Evolutionary conservation across 2,888 invertebrate species (phyloP).

Genomic region (Nomada hirtipes): DNA sequence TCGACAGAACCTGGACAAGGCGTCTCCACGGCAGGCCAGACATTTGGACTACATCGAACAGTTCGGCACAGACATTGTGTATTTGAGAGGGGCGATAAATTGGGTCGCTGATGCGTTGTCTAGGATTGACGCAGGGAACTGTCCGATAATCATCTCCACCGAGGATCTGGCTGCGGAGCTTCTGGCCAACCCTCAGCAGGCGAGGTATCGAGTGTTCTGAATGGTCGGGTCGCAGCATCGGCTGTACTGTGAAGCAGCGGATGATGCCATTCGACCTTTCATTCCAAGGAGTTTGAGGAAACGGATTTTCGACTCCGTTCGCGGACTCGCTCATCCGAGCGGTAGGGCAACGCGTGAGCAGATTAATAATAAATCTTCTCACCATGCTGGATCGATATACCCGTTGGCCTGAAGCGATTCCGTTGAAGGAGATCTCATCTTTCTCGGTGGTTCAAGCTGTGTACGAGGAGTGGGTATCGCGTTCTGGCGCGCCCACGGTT

Average conservation of each 20-base stretch:
- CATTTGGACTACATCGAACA: not conserved
- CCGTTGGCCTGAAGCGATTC: no score
- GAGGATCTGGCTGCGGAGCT: not conserved
- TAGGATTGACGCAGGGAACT: not conserved
- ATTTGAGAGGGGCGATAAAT: not conserved
- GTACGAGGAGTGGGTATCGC: not conserved
- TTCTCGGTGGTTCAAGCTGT: no score
- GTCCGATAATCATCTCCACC: not conserved
- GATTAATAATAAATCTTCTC: not conserved
- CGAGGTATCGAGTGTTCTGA: no score
- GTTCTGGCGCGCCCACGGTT: not conserved
- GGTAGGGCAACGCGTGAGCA: not conserved
- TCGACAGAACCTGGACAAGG: not conserved
- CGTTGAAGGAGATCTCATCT: no score
- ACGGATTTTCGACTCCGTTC: not conserved
- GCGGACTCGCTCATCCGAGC: slow-evolving; percentile 16
- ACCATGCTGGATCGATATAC: no score
- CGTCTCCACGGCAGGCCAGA: not conserved
- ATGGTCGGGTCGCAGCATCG: not conserved
- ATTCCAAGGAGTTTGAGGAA: not conserved
- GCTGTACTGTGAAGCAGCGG: not conserved
- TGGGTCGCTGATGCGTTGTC: not conserved
- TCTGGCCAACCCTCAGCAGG: no score
- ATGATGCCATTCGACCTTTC: not conserved
- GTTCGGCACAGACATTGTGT: not conserved